Evolutionary conservation across 2,113 vertebrate genomes (phyloP), one percentile per base, ranked within the genome.

Genomic region (Hippolais icterina): DNA sequence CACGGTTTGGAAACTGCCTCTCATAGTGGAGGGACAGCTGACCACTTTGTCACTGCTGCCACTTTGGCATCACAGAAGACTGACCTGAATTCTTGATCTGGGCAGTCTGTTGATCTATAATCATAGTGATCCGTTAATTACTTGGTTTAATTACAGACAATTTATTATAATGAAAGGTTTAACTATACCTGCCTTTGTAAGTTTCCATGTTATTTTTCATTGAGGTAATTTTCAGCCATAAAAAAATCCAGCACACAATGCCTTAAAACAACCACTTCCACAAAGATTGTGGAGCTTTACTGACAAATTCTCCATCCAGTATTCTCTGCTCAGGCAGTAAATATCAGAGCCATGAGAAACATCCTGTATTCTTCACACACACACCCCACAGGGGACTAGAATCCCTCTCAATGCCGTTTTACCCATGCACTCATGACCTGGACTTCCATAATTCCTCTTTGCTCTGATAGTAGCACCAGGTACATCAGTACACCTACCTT

Each of bases 51-150:
- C 78, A 65, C 54, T 10, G 1, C 42, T 91, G 66, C n/a, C 89
- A 70, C 63, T 85, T 74, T 52, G 92, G 39, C 83, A 56, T 86
- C 81, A 64, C 52, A 70, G 82, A 93, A 93, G 71, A 56, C 54
- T 77, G 71, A 94, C 90, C 85, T 78, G 75, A 81, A 83, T 93
- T 96, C 79, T 88, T 93, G 68, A 83, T 85, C 71, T 89, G 71
- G 50, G 47, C 42, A 19, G 71, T 77, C 79, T 83, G 75, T 86
- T 90, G 39, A 88, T 94, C 53, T 89, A 33, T 69, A 89, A 72
- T 77, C 63, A 54, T 31, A 74, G 49, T 10, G 39, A 76, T 76
- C 71, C 11, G 7, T 63, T 90, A 95, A 95, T 92, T 90, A 53
- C 52, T 92, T 80, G 24, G 8, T 22, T 90, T 95, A 65, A 94